phyloP scores from a whole-genome alignment of 2,888 invertebrate genomes.

The Spicauda simplicius region DNA sequence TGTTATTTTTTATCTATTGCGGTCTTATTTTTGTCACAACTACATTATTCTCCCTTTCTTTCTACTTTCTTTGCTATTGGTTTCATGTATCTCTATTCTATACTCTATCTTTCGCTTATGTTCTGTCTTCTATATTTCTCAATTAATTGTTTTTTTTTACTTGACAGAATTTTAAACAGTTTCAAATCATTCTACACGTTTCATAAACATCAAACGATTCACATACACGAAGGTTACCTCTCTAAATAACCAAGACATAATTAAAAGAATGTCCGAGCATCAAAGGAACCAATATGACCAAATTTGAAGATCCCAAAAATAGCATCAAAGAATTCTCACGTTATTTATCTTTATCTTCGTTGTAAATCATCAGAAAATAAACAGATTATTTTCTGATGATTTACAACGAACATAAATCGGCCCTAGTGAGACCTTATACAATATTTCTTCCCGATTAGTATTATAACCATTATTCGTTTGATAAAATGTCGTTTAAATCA shows the following conservation, averaged over 20 bases:
- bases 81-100: too few species aligned
- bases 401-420: conserved; percentile 20
- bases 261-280: conserved; percentile 7
- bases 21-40: too few species aligned
- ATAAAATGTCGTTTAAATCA: conserved; percentile 29
- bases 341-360: too few species aligned
- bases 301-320: conserved; percentile 40
- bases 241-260: not conserved
- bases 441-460: conserved; percentile 26
- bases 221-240: not conserved
- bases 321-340: conserved; percentile 39
- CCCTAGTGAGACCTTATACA: conserved; percentile 14
- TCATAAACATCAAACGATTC: not conserved
- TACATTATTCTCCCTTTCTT: too few species aligned
- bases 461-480: conserved; percentile 29
- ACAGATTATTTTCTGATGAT: conserved; percentile 29
- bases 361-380: too few species aligned
- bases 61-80: too few species aligned
- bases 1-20: too few species aligned
- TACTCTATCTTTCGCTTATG: too few species aligned
- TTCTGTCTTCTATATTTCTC: too few species aligned
- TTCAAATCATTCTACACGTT: too few species aligned
- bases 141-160: too few species aligned
- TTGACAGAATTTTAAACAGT: too few species aligned
- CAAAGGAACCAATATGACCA: conserved; percentile 27